Conservation (phyloP, 1,140 invertebrate species). For the Phthorimaea operculella region DNA sequence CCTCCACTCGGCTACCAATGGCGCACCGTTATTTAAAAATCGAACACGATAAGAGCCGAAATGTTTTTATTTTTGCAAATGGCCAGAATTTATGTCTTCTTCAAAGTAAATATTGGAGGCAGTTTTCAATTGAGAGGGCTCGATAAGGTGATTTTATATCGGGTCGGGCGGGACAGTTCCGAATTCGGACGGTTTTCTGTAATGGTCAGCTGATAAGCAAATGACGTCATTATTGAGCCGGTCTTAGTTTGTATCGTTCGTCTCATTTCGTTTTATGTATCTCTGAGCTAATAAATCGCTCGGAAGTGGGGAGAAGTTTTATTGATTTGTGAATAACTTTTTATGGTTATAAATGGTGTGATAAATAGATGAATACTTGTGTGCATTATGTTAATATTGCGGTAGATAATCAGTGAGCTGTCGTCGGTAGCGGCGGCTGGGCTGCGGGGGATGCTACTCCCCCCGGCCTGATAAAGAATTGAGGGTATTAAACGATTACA, state of each 20-base stretch:
- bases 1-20: constrained; percentile 52
- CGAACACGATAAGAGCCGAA: constrained; percentile 62
- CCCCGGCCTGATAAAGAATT: constrained; percentile 65
- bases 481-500: constrained; percentile 68
- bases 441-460: constrained; percentile 17
- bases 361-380: not conserved
- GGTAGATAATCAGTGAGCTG: constrained; percentile 43
- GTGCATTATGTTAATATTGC: not conserved
- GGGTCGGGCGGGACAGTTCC: constrained; percentile 29
- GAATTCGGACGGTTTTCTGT: constrained; percentile 59
- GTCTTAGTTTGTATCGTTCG: constrained; percentile 54
- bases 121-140: constrained; percentile 40
- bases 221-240: constrained; percentile 56
- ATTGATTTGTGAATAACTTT: constrained; percentile 1
- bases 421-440: constrained; percentile 37
- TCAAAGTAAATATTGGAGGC: constrained; percentile 57
- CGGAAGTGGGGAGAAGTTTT: not conserved
- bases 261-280: constrained; percentile 22
- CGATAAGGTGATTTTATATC: constrained; percentile 61
- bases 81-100: constrained; percentile 60
- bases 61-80: constrained; percentile 66
- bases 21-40: constrained; percentile 65
- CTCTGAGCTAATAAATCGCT: not conserved
- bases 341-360: not conserved
- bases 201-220: constrained; percentile 67